A percentile compares a stretch with the other conserved stretches of the same genome.
These are phyloP conservation scores for Malacoctenus gilli DNA, from an alignment of 2,797 vertebrate genomes.

Conservation along the genomic window DNA sequence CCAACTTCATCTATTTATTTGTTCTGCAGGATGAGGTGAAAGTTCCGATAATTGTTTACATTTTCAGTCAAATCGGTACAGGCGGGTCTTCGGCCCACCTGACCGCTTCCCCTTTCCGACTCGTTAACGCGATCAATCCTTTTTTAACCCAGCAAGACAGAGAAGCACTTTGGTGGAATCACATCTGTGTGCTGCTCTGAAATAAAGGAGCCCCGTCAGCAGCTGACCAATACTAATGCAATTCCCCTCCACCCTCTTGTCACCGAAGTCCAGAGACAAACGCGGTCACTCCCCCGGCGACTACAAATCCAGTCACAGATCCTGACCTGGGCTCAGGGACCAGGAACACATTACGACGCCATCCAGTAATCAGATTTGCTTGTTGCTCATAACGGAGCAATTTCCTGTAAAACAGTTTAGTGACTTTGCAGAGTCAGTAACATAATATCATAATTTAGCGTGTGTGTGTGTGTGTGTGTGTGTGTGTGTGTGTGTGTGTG, in stretches of 20 bases:
- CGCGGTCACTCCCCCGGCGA: constrained; percentile 35
- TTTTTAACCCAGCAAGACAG: constrained; percentile 9
- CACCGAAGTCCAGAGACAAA: constrained; percentile 67
- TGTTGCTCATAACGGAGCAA: constrained; percentile 62
- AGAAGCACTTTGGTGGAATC: constrained; percentile 23
- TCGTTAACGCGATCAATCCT: background rate
- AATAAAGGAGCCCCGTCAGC: constrained; percentile 52
- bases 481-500: constrained; percentile 20
- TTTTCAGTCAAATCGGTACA: too few relatives aligned
- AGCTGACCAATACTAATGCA: constrained; percentile 72
- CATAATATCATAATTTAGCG: constrained; percentile 49
- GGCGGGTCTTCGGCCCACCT: background rate
- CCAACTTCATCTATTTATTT: too few relatives aligned
- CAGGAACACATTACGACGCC: constrained; percentile 51
- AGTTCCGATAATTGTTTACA: too few relatives aligned
- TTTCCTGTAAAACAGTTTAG: constrained; percentile 63
- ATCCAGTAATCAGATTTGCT: constrained; percentile 69
- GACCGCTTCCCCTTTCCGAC: constrained; percentile 4
- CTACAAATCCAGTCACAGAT: constrained; percentile 56
- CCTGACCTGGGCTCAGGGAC: constrained; percentile 38
- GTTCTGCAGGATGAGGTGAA: too few relatives aligned
- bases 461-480: constrained; percentile 18
- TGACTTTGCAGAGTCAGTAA: constrained; percentile 61
- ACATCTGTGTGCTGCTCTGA: constrained; percentile 36
- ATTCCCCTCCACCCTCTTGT: constrained; percentile 65